Base-by-base conservation (phyloP, 2,888 invertebrate species). In the Oscheius sp. region DNA sequence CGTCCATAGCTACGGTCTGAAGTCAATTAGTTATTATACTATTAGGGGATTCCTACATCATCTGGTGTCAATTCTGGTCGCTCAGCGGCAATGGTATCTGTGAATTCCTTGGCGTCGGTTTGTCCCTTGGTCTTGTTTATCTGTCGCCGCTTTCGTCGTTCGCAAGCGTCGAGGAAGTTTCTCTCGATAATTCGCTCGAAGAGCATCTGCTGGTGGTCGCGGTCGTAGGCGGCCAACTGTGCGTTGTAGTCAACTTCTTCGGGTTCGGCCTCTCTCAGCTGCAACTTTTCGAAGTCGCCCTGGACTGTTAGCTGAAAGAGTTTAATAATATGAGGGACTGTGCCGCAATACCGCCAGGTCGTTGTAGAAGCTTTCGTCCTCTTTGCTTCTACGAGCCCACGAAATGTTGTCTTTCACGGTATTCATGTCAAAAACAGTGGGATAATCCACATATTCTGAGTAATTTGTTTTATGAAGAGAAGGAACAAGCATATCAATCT, bases 351-450 rank as follows among this genome's bases (percentile, higher is more conserved):
- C 41, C 61, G 55, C 23, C 13, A 69, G 9, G 0, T 29, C 23
- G 69, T 55, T 56, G 43, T 69, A 69, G 43, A 69, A 27, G 29
- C 55, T 43, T 13, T 69, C 69, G 25, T 55, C 69, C 16, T 27
- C 43, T 5, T 43, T 29, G n/a, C 18, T 69, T 16, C 69, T 53
- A 9, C 56, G 53, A 3, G 25, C 25, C 69, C 69, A 69, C 0
- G 69, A 55, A 7, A 43, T 53, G n/a, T 29, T 25, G 43, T 27
- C 7, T 9, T 58, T 58, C 13, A 58, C 58, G 25, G 58, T 25
- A 27, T 58, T 29, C 58, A 49, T 49, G 49, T 49, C 35, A 35
- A 35, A 35, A 6, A 35, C 35, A 3, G 35, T 35, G 35, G 35
- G 35, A 35, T 35, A 35, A 35, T 35, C 35, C 35, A 35, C 35